Conservation (phyloP, 2,888 invertebrate genomes). For the Drosophila tripunctata region DNA sequence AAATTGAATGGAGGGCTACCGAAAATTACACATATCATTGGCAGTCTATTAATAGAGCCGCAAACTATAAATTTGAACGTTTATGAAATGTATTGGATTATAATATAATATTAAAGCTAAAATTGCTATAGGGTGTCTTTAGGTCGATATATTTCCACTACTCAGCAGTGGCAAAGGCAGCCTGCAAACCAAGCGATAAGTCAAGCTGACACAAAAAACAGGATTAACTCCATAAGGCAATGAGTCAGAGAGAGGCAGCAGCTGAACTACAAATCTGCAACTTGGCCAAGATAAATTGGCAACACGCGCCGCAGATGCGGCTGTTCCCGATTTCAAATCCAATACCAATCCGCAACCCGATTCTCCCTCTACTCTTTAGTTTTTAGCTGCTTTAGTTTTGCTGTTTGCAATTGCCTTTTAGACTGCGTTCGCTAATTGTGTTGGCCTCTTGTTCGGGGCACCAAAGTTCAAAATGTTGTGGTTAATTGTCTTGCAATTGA, state of each 20-base stretch:
- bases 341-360: background rate
- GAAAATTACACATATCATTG: slow-evolving; percentile 37
- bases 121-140: background rate
- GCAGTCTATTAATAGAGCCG: background rate
- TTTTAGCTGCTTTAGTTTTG: slow-evolving; percentile 30
- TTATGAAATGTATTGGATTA: too few species aligned
- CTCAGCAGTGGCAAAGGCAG: slow-evolving; percentile 1
- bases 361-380: background rate
- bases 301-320: slow-evolving; percentile 70
- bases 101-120: too few species aligned
- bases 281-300: slow-evolving; percentile 70
- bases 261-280: slow-evolving; percentile 58
- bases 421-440: slow-evolving; percentile 54
- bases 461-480: slow-evolving; percentile 47
- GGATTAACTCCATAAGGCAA: slow-evolving; percentile 56
- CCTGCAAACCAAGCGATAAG: slow-evolving; percentile 29
- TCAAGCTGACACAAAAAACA: slow-evolving; percentile 54
- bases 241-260: slow-evolving; percentile 61
- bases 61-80: too few species aligned
- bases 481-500: slow-evolving; percentile 67
- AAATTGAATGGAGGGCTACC: slow-evolving; percentile 46
- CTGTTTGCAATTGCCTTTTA: slow-evolving; percentile 25
- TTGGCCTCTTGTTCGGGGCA: slow-evolving; percentile 35
- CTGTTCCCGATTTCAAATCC: slow-evolving; percentile 8
- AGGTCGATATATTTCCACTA: background rate